Percentiles rank a stretch among this genome's conserved stretches.
Evolutionary conservation across 2,888 invertebrate species (phyloP).

Genomic region (Brenthis daphne): DNA sequence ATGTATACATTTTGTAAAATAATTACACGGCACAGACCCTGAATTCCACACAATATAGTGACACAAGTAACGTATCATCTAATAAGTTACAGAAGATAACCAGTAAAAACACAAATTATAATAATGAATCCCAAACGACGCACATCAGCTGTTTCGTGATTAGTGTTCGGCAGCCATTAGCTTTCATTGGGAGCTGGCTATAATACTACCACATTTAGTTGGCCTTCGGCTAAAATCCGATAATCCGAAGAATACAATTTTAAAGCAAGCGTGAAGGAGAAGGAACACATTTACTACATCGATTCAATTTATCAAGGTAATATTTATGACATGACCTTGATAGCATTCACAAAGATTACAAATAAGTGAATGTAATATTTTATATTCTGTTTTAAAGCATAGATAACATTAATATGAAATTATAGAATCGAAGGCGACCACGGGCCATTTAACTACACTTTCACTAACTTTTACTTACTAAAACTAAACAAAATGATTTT

Average conservation of each 20-base stretch:
- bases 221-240: slow-evolving; percentile 30
- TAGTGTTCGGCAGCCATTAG: slow-evolving; percentile 74
- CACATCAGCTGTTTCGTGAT: slow-evolving; percentile 80
- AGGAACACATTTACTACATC: slow-evolving; percentile 46
- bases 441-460: too few relatives aligned
- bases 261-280: slow-evolving; percentile 35
- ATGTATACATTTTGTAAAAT: slow-evolving; percentile 46
- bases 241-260: slow-evolving; percentile 8
- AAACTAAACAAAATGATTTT: too few relatives aligned
- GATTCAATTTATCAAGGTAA: slow-evolving; percentile 45
- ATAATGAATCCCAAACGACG: slow-evolving; percentile 62
- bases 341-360: slow-evolving; percentile 39
- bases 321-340: slow-evolving; percentile 64
- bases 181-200: slow-evolving; percentile 58
- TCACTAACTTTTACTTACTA: too few relatives aligned
- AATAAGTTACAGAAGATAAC: slow-evolving; percentile 52
- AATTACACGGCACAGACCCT: slow-evolving; percentile 66
- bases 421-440: too few relatives aligned
- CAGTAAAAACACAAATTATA: slow-evolving; percentile 52
- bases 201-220: slow-evolving; percentile 46
- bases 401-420: slow-evolving; percentile 3
- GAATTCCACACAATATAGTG: slow-evolving; percentile 65
- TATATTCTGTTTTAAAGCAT: not conserved
- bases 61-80: slow-evolving; percentile 69
- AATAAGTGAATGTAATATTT: slow-evolving; percentile 24